Evolutionary conservation across 2,113 vertebrate species (phyloP).

Genomic region (Egretta garzetta): DNA sequence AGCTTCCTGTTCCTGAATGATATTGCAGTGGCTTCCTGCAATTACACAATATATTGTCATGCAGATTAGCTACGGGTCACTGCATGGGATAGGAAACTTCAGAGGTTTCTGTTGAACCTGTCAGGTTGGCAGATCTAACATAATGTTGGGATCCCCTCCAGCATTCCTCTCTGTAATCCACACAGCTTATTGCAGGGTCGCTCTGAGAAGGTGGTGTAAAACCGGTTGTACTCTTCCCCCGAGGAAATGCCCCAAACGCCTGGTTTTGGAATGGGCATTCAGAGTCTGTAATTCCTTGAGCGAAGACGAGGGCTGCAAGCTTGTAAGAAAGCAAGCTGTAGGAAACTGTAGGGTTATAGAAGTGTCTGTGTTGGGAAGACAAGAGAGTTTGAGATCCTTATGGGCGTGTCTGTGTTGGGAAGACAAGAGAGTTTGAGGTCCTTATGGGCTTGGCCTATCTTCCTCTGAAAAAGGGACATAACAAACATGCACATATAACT

Average conservation of each 20-base stretch:
- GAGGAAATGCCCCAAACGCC: background rate
- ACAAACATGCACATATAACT: background rate
- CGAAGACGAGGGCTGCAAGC: background rate
- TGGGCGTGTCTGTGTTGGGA: background rate
- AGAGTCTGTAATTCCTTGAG: background rate
- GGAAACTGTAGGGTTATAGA: background rate
- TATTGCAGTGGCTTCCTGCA: constrained; percentile 50
- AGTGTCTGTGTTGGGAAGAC: background rate
- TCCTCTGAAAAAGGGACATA: background rate
- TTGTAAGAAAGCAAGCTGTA: background rate
- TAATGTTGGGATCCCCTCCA: constrained; percentile 61
- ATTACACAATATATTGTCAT: constrained; percentile 71
- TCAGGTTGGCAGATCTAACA: constrained; percentile 69
- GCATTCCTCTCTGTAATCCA: constrained; percentile 64
- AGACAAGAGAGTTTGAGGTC: background rate
- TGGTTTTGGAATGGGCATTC: background rate
- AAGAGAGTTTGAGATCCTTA: background rate
- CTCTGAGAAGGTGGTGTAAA: constrained; percentile 49
- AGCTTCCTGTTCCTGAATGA: constrained; percentile 26
- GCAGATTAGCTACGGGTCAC: constrained; percentile 71
- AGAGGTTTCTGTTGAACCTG: constrained; percentile 67
- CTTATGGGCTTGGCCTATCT: background rate
- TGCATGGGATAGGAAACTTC: constrained; percentile 70
- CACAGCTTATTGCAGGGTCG: constrained; percentile 51
- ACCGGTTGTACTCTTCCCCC: background rate